phyloP scores from a whole-genome alignment of 2,888 invertebrate genomes.

The Drosophila suboccidentalis region DNA sequence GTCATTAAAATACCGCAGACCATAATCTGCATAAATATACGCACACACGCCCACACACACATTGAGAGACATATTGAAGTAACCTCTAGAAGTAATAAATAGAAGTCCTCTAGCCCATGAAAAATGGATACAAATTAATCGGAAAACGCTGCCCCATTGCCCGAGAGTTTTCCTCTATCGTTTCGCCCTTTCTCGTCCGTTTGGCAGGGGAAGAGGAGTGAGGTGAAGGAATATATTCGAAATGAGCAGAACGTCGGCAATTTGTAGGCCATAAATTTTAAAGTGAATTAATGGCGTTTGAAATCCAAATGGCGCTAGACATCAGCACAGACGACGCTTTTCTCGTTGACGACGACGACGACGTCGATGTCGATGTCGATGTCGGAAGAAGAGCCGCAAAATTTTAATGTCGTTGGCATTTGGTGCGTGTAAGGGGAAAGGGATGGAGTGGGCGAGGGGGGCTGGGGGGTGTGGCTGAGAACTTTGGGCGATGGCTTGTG shows the following conservation, averaged over 20 bases:
- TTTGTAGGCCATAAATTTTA: slow-evolving; percentile 79
- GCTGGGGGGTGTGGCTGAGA: neutral
- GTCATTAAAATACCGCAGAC: slow-evolving; percentile 33
- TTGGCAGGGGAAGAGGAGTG: neutral
- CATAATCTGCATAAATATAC: slow-evolving; percentile 25
- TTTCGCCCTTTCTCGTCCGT: neutral
- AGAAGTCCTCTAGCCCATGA: slow-evolving; percentile 57
- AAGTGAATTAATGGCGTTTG: slow-evolving; percentile 79
- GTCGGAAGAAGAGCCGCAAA: slow-evolving; percentile 36
- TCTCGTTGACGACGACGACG: neutral
- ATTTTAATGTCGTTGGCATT: slow-evolving; percentile 48
- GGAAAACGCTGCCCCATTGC: slow-evolving; percentile 39
- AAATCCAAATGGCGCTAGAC: slow-evolving; percentile 76
- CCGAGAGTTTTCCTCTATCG: slow-evolving; percentile 19
- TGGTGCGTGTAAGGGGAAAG: neutral
- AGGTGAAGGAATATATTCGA: neutral
- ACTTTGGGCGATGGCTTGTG: slow-evolving; percentile 7
- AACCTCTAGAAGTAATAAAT: slow-evolving; percentile 51
- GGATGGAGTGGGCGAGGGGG: neutral
- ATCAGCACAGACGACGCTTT: slow-evolving; percentile 33
- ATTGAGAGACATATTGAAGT: slow-evolving; percentile 8
- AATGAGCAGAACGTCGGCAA: slow-evolving; percentile 58
- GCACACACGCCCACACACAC: slow-evolving; percentile 2
- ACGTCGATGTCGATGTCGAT: slow-evolving; percentile 4
- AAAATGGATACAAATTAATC: slow-evolving; percentile 68